Conservation (phyloP, 2,888 invertebrate species). For the Chloroclysta siterata region DNA sequence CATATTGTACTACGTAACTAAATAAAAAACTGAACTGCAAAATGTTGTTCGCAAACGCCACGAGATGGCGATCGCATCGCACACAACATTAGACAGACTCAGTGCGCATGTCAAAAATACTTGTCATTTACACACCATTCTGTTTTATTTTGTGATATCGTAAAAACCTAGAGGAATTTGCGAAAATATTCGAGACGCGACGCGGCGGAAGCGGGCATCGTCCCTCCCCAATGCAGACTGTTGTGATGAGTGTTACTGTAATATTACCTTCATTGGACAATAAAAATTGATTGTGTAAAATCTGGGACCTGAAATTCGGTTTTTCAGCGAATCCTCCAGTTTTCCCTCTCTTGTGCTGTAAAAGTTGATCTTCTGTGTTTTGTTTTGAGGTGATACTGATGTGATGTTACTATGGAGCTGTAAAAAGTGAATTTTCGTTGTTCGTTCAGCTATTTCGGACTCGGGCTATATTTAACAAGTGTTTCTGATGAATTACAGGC, state of each 20-base stretch:
- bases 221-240: constrained; percentile 53
- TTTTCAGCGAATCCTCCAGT: constrained; percentile 57
- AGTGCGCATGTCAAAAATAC: constrained; percentile 82
- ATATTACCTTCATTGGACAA: constrained; percentile 55
- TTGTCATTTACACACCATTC: constrained; percentile 76
- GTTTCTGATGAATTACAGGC: constrained; percentile 68
- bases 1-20: neutral
- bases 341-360: constrained; percentile 50
- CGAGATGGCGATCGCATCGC: constrained; percentile 55
- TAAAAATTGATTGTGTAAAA: constrained; percentile 51
- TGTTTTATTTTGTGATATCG: constrained; percentile 78
- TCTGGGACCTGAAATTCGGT: constrained; percentile 52
- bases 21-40: neutral
- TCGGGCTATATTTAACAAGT: constrained; percentile 69
- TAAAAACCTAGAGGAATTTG: constrained; percentile 71
- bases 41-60: neutral
- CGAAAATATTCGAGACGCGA: constrained; percentile 63
- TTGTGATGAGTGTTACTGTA: constrained; percentile 53
- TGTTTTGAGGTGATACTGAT: constrained; percentile 54
- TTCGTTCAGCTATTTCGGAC: constrained; percentile 71
- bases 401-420: constrained; percentile 63
- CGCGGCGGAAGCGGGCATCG: constrained; percentile 66
- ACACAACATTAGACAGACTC: constrained; percentile 47
- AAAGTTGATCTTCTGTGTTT: constrained; percentile 47
- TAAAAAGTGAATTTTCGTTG: constrained; percentile 58